phyloP scores from a whole-genome alignment of 2,888 invertebrate genomes.

The Zhuqinia jingwanae region DNA sequence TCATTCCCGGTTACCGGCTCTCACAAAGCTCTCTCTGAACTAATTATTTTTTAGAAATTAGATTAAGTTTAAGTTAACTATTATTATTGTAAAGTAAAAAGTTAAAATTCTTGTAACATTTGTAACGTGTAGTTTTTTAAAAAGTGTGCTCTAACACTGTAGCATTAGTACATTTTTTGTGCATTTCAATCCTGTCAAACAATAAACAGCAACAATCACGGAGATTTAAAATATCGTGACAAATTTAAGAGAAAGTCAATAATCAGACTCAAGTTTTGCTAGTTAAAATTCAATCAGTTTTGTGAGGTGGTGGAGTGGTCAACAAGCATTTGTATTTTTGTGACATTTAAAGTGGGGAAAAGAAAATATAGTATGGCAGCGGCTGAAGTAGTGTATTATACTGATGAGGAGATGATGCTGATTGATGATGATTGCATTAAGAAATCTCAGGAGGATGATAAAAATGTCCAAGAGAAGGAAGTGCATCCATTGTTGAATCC shows the following conservation, averaged over 20 bases:
- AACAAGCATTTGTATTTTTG: not conserved
- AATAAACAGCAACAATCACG: too few relatives aligned
- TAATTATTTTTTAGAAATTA: not conserved
- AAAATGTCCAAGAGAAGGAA: slow-evolving; percentile 56
- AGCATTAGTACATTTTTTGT: too few relatives aligned
- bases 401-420: slow-evolving; percentile 71
- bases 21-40: slow-evolving; percentile 1
- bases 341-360: not conserved
- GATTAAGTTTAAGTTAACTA: not conserved
- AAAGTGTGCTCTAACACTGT: too few relatives aligned
- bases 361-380: slow-evolving; percentile 57
- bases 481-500: slow-evolving; percentile 64
- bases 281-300: not conserved
- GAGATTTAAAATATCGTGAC: too few relatives aligned
- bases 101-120: too few relatives aligned
- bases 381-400: slow-evolving; percentile 63
- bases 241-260: too few relatives aligned
- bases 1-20: slow-evolving; percentile 68
- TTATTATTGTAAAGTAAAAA: too few relatives aligned
- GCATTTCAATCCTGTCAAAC: too few relatives aligned
- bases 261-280: not conserved
- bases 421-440: slow-evolving; percentile 67
- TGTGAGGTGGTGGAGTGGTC: too few relatives aligned
- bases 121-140: too few relatives aligned
- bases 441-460: slow-evolving; percentile 54